Evolutionary conservation across 2,888 invertebrate genomes (phyloP).

Genomic region (Habrosyne pyritoides): DNA sequence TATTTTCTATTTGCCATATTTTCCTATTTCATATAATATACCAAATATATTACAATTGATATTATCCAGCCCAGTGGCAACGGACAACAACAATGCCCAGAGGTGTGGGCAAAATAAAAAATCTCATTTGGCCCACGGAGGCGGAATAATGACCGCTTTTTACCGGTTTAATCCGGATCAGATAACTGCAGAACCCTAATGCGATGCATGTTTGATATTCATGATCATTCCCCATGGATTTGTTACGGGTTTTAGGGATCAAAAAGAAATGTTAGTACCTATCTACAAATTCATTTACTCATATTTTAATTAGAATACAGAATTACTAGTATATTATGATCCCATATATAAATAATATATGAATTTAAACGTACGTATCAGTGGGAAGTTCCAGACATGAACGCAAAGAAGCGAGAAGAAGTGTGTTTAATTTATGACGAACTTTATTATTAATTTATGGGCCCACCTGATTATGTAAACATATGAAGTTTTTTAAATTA

Average conservation of each 20-base stretch:
- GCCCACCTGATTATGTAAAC: too few species aligned
- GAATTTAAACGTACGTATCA: too few species aligned
- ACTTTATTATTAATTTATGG: too few species aligned
- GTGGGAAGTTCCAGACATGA: too few species aligned
- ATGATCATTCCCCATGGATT: slow-evolving; percentile 61
- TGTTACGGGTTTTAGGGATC: slow-evolving; percentile 48
- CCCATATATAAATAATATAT: too few species aligned
- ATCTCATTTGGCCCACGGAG: slow-evolving; percentile 68
- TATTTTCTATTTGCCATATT: not conserved
- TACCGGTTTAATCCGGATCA: slow-evolving; percentile 79
- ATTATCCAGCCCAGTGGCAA: slow-evolving; percentile 60
- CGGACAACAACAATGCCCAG: slow-evolving; percentile 55
- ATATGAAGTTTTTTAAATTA: too few species aligned
- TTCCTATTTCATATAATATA: slow-evolving; percentile 3
- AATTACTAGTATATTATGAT: too few species aligned
- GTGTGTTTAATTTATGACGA: too few species aligned
- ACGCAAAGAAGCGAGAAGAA: too few species aligned
- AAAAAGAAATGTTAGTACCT: slow-evolving; percentile 16
- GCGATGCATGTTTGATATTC: slow-evolving; percentile 77
- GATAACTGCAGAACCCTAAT: slow-evolving; percentile 64
- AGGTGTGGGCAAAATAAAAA: slow-evolving; percentile 78
- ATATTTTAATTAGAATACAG: too few species aligned
- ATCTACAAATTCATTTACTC: too few species aligned
- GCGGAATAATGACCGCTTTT: slow-evolving; percentile 81
- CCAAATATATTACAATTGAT: slow-evolving; percentile 29